Percentiles rank a stretch among this genome's conserved stretches.
These are phyloP conservation scores for Octodonta nipae DNA, from an alignment of 2,888 invertebrate species.

Conservation along the genomic window DNA sequence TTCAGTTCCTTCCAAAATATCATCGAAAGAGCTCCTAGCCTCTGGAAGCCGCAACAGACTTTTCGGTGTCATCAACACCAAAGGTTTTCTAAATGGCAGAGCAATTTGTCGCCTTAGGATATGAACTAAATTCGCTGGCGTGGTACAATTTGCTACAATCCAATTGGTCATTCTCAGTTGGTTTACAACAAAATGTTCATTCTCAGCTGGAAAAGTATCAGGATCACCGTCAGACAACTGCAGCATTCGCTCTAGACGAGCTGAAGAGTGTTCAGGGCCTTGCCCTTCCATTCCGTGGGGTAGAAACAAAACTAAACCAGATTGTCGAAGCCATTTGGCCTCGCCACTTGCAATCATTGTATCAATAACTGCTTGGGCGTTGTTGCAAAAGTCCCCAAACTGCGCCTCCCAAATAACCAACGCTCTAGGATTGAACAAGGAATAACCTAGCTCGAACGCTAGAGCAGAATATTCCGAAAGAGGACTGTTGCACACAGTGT, in stretches of 20 bases:
- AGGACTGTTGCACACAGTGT: slow-evolving; percentile 96
- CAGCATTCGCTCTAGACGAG: slow-evolving; percentile 75
- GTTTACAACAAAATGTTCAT: slow-evolving; percentile 69
- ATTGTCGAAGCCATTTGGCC: slow-evolving; percentile 95
- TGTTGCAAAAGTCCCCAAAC: slow-evolving; percentile 98
- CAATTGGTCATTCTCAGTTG: slow-evolving; percentile 94
- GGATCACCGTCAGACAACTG: slow-evolving; percentile 94
- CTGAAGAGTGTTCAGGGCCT: slow-evolving; percentile 91
- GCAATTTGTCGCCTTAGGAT: slow-evolving; percentile 86
- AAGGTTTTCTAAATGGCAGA: slow-evolving; percentile 89
- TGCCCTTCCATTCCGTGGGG: slow-evolving; percentile 95
- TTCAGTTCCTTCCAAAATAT: slow-evolving; percentile 71
- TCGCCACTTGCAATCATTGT: slow-evolving; percentile 85
- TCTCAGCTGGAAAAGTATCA: slow-evolving; percentile 82
- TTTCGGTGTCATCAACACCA: slow-evolving; percentile 93
- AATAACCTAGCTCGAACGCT: slow-evolving; percentile 60
- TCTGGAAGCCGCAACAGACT: slow-evolving; percentile 87
- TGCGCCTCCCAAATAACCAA: slow-evolving; percentile 97
- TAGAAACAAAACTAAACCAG: slow-evolving; percentile 83
- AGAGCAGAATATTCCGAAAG: slow-evolving; percentile 84
- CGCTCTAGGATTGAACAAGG: slow-evolving; percentile 94
- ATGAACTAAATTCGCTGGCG: slow-evolving; percentile 93
- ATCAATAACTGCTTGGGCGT: slow-evolving; percentile 94
- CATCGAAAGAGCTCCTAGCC: slow-evolving; percentile 81
- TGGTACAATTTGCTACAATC: slow-evolving; percentile 89